Evolutionary conservation across 2,797 vertebrate genomes (phyloP).

Genomic region (Balearica regulorum): DNA sequence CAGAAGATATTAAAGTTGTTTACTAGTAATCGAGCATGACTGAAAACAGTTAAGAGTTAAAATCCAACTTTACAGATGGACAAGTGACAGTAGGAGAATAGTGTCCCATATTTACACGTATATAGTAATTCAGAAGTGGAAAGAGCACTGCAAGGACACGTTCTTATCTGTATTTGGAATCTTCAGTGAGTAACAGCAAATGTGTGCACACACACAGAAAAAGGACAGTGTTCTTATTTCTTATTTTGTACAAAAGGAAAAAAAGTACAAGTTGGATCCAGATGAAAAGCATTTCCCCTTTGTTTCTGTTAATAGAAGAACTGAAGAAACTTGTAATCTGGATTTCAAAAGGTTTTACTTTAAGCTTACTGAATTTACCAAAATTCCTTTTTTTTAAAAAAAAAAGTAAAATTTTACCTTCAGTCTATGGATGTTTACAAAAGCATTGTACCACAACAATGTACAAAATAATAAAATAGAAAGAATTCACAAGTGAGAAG

Average conservation of each 20-base stretch:
- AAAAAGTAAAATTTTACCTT: not conserved
- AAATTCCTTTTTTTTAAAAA: not conserved
- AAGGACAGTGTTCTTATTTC: not conserved
- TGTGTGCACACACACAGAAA: not conserved
- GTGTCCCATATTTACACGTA: not conserved
- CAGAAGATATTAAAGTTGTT: not conserved
- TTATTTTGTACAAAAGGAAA: not conserved
- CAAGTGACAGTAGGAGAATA: not conserved
- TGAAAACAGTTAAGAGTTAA: not conserved
- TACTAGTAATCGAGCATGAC: not conserved
- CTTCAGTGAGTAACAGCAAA: not conserved
- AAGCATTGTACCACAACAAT: not conserved
- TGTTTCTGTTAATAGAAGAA: not conserved
- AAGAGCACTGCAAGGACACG: not conserved
- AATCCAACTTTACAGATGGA: not conserved
- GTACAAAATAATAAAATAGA: not conserved
- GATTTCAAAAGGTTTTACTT: not conserved
- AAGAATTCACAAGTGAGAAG: not conserved
- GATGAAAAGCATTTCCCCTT: not conserved
- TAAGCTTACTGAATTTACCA: not conserved
- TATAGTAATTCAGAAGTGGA: not conserved
- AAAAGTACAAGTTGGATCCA: not conserved
- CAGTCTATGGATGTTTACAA: not conserved
- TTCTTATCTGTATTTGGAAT: not conserved
- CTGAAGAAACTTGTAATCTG: not conserved